Base-by-base conservation (phyloP, 2,113 vertebrate genomes). In the Rynchops niger region DNA sequence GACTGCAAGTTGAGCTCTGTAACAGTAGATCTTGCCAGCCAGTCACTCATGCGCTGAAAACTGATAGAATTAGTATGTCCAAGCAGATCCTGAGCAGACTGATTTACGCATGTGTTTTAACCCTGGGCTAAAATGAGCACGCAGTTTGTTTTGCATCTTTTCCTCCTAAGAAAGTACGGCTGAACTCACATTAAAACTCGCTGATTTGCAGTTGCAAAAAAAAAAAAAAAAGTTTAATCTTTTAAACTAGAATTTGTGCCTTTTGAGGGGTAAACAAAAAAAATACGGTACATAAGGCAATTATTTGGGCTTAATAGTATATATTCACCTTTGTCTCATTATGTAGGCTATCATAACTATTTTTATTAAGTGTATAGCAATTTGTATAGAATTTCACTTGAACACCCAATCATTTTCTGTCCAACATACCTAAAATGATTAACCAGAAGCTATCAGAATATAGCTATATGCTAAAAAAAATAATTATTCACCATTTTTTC, bases 41-140 rank as follows among this genome's bases (percentile, higher is more conserved):
- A 83, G 55, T 11, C 50, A 80, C 16, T n/a, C 29, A 22, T 1
- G 63, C 42, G 15, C 11, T 43, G 27, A 45, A 70, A 77, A 76
- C 0, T 1, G 7, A 82, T 6, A 47, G 56, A 49, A 36, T 20
- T 23, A 43, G 14, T 17, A 32, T 7, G n/a, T 17, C 29, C 4
- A 6, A 34, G 70, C 25, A 67, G 45, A 69, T 36, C 27, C 72
- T 47, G 50, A 84, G n/a, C 70, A 72, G 62, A 83, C 7, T 25
- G 42, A 65, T 52, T 2, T 2, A 49, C 18, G 55, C 2, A 2
- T 27, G 42, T 11, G 2, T 53, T 83, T 50, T 88, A 78, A 71
- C 52, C 65, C 36, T 0, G 5, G 42, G 62, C 65, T 79, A 22
- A 71, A 82, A 49, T 10, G 23, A 93, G 61, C 55, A 20, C 45